phyloP scores from a whole-genome alignment of 2,113 vertebrate species.

The Anguilla japonica region DNA sequence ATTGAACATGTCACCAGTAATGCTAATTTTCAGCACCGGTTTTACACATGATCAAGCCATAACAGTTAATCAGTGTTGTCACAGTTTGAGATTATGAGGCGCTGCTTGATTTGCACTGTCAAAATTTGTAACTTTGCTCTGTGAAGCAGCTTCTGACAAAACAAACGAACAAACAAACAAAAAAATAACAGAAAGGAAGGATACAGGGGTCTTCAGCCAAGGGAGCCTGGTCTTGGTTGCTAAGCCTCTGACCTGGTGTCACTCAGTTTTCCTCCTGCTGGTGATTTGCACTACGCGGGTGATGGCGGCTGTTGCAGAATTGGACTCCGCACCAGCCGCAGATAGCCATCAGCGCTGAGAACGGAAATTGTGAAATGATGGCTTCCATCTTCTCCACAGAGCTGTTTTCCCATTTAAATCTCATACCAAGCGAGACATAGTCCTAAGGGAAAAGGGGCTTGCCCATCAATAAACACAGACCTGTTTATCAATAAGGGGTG shows the following conservation, averaged over 20 bases:
- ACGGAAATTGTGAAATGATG: background rate
- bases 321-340: background rate
- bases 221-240: background rate
- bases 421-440: conserved; percentile 9
- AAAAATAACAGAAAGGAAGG: background rate
- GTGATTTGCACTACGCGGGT: background rate
- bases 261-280: background rate
- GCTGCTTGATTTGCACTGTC: no score
- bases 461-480: conserved; percentile 19
- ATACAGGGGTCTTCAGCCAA: background rate
- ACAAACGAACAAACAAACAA: background rate
- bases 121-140: background rate
- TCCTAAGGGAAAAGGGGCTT: conserved; percentile 7
- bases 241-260: background rate
- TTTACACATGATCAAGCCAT: no score
- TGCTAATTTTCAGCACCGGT: background rate
- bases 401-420: background rate
- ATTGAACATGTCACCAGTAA: background rate
- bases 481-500: conserved; percentile 17
- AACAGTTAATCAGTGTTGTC: no score
- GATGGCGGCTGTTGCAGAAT: background rate
- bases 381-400: background rate
- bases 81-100: no score
- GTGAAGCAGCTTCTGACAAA: background rate
- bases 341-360: background rate